Evolutionary conservation across 2,888 invertebrate species (phyloP).

Genomic region (Drosophila borborema): DNA sequence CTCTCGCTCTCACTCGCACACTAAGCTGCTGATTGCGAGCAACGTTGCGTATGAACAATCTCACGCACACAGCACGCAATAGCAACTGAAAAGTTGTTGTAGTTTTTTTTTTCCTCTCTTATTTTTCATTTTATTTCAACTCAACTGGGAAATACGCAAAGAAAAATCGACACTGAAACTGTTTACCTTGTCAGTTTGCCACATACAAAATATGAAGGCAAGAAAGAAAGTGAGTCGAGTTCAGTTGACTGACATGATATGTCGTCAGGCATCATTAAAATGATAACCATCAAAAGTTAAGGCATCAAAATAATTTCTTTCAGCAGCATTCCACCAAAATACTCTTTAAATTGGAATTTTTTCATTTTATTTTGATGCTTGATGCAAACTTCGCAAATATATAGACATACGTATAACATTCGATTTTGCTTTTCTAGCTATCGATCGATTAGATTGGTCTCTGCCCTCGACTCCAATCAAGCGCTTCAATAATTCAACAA

Average conservation of each 20-base stretch:
- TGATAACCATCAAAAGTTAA: slow-evolving; percentile 1
- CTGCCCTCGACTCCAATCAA: slow-evolving; percentile 66
- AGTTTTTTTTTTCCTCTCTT: background rate
- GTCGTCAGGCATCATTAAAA: background rate
- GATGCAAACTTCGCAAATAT: background rate
- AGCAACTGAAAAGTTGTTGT: slow-evolving; percentile 38
- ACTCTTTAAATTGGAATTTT: slow-evolving; percentile 17
- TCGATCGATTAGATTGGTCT: slow-evolving; percentile 54
- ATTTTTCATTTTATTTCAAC: slow-evolving; percentile 41
- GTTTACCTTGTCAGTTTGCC: slow-evolving; percentile 52
- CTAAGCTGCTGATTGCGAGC: slow-evolving; percentile 7
- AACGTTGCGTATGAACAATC: slow-evolving; percentile 69
- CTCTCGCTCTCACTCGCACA: background rate
- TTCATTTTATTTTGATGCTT: background rate
- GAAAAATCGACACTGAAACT: slow-evolving; percentile 57
- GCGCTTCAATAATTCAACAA: slow-evolving; percentile 71
- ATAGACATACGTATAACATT: background rate
- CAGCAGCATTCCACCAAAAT: background rate
- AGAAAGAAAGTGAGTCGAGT: background rate
- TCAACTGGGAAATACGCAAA: slow-evolving; percentile 38
- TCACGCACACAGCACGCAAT: slow-evolving; percentile 34
- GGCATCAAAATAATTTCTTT: slow-evolving; percentile 15
- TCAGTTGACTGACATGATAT: background rate
- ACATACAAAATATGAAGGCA: slow-evolving; percentile 6
- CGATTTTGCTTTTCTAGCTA: background rate